phyloP scores from a whole-genome alignment of 2,113 vertebrate species.

The Lophotis ruficrista region DNA sequence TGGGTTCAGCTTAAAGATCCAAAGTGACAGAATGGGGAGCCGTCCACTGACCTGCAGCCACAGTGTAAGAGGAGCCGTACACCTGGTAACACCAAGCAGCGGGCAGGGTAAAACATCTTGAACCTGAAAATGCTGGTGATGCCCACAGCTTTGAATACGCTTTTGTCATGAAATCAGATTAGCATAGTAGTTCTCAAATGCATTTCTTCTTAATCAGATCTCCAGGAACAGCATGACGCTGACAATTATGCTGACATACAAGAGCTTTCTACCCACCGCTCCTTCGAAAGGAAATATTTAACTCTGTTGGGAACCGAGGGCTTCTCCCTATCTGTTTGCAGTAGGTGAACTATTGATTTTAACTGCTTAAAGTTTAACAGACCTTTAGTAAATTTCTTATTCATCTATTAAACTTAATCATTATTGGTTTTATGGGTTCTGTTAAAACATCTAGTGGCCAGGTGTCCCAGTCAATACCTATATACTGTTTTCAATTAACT shows the following conservation, averaged over 20 bases:
- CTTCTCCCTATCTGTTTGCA: not conserved
- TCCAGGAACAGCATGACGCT: not conserved
- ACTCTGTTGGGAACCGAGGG: not conserved
- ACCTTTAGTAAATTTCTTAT: constrained; percentile 32
- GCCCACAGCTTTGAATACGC: not conserved
- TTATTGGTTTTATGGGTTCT: constrained; percentile 23
- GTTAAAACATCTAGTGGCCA: not conserved
- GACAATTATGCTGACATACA: not conserved
- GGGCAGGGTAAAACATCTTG: fast-evolving
- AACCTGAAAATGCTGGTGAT: not conserved
- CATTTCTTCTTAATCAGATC: not conserved
- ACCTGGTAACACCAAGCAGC: fast-evolving
- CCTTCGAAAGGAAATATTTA: not conserved
- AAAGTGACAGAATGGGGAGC: fast-evolving
- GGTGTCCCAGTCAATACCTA: constrained; percentile 35
- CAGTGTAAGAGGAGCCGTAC: fast-evolving
- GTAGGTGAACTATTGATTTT: constrained; percentile 49
- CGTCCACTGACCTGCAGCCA: not conserved
- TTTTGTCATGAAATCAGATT: not conserved
- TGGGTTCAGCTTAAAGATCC: not conserved
- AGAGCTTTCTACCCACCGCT: not conserved
- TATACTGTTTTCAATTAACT: constrained; percentile 47
- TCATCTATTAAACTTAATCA: not conserved
- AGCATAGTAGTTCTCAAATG: not conserved
- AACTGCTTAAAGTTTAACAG: constrained; percentile 35